Evolutionary conservation across 1,140 invertebrate species (phyloP), one percentile per base, ranked within the genome.

Genomic region (Heliothis subflexa): DNA sequence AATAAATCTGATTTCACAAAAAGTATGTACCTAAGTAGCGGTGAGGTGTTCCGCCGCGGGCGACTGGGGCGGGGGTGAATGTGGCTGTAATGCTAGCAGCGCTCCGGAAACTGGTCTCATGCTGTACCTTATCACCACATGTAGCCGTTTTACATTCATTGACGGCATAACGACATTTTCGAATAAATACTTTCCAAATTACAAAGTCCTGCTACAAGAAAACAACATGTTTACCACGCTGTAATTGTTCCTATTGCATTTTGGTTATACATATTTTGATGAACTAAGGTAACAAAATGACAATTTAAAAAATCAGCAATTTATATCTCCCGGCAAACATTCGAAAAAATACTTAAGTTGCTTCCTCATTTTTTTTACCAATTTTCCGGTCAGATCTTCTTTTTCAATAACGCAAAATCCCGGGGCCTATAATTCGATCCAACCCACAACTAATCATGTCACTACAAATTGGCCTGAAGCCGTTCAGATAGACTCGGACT

Each of bases 1-100:
- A 79, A 86, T 85, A 85, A 86, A 85, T 86, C 82, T 82, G 70
- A 78, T 83, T 83, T 78, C 54, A 79, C 81, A 85, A 82, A 86
- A 86, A 85, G 50, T 78, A 72, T 73, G 78, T n/a, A n/a, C n/a
- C n/a, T n/a, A n/a, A n/a, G n/a, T 75, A 74, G 40, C 52, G 54
- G 61, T 61, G 78, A 71, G 66, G 72, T 79, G 62, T 79, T 70
- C 64, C 78, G 68, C 59, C 18, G 45, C 16, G 18, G 28, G 28
- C n/a, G 55, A 3, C 18, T 16, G 45, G 40, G 28, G 54, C 2
- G 55, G 64, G 75, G 28, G 55, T 14, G 55, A 66, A 74, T 71
- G 77, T 82, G 82, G 79, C 81, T 74, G 64, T 78, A 86, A 83
- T 80, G 74, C 81, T 59, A 82, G 59, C 59, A 83, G 79, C 79